Base-by-base conservation (phyloP, 2,888 invertebrate species). In the Blastobasis lacticolella region DNA sequence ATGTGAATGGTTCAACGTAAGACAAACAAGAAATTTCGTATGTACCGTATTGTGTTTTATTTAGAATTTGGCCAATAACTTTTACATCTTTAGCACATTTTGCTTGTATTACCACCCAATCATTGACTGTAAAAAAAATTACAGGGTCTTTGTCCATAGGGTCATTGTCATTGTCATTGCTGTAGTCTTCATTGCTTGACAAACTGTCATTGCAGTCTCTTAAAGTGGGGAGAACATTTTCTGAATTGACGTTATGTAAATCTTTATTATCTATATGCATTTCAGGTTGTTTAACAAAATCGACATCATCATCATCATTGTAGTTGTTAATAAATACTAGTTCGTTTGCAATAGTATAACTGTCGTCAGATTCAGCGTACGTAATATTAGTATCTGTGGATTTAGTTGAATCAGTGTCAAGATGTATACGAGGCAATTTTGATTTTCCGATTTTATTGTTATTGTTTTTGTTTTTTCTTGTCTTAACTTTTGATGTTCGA, bases 21-120 rank as follows among this genome's bases (percentile, higher is more conserved):
- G 46, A 7, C n/a, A 46, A 46, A 46, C 46, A 46, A 5, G 46
- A 36, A 46, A 46, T 46, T 46, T 46, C n/a, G 46, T 46, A 46
- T 36, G 46, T 46, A 8, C 36, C 37, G n/a, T 46, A 46, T 46
- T 6, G 46, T 36, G 46, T 36, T 36, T 36, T 46, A 46, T 46
- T 6, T 5, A 36, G 6, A 6, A 46, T 36, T 46, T 46, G 46
- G 37, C 46, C 23, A 46, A 46, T n/a, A 36, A 46, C n/a, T 10
- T 46, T 46, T 36, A 46, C 36, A 7, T 46, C 46, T 36, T 46
- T 46, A 23, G 7, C 46, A 36, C 6, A 36, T 46, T 46, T 46
- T 46, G n/a, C 7, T 46, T 46, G 23, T 36, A 46, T 46, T 6
- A 46, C 36, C 23, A 46, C 46, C 46, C 46, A 46, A n/a, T 46